A percentile compares a stretch with the other conserved stretches of the same genome.
phyloP scores from a whole-genome alignment of 2,888 invertebrate genomes.

The Sepiola atlantica region DNA sequence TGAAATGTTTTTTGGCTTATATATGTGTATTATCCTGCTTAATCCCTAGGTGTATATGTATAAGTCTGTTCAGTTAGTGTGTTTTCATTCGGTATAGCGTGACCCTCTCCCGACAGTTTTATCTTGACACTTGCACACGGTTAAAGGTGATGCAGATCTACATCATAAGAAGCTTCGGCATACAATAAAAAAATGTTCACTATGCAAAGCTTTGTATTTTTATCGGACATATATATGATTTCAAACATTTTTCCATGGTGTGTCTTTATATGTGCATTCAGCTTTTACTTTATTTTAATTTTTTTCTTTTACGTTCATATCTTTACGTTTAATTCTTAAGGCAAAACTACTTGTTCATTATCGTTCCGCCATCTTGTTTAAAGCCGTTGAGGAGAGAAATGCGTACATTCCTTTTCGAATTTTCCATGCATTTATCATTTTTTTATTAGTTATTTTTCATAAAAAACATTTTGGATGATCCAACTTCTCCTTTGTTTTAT shows the following conservation, averaged over 20 bases:
- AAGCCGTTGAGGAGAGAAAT: not conserved
- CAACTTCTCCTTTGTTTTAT: not conserved
- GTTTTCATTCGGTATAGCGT: not conserved
- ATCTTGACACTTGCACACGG: not conserved
- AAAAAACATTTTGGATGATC: not conserved
- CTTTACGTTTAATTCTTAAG: not conserved
- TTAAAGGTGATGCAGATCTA: constrained; percentile 12
- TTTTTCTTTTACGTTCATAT: not conserved
- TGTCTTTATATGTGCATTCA: not conserved
- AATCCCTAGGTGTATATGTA: not conserved
- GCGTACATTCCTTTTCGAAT: not conserved
- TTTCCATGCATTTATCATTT: not conserved
- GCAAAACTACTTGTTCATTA: not conserved
- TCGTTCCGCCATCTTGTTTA: not conserved
- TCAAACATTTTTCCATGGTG: not conserved
- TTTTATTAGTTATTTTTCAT: not conserved
- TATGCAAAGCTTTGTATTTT: constrained; percentile 32
- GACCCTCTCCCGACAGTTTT: not conserved
- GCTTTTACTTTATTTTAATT: not conserved
- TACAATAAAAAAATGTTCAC: not conserved
- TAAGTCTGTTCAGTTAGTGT: not conserved
- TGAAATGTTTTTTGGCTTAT: not conserved
- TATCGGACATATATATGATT: not conserved
- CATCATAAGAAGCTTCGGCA: constrained; percentile 39
- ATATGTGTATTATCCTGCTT: not conserved